Percentiles rank a stretch among this genome's conserved stretches.
phyloP scores from a whole-genome alignment of 2,113 vertebrate species.

The Trachemys scripta region DNA sequence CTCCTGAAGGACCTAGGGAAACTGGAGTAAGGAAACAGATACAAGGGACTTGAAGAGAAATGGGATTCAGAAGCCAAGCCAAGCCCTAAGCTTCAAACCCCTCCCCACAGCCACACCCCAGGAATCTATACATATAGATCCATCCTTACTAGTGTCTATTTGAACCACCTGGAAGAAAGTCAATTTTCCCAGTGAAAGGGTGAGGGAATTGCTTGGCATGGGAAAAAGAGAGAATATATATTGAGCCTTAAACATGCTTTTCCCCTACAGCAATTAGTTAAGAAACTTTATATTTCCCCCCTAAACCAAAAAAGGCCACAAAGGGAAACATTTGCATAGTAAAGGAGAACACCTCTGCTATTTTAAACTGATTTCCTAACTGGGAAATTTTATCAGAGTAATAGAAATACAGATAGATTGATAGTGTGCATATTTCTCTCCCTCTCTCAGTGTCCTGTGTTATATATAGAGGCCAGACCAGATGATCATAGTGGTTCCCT shows the following conservation, averaged over 20 bases:
- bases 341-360: not conserved
- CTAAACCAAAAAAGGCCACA: not conserved
- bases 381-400: not conserved
- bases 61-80: not conserved
- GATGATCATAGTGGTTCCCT: not conserved
- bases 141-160: too few species aligned
- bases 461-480: not conserved
- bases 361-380: not conserved
- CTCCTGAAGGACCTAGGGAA: not conserved
- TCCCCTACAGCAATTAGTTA: not conserved
- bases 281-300: not conserved
- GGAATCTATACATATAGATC: not conserved
- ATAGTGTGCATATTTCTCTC: not conserved
- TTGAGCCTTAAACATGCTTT: not conserved
- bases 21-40: not conserved
- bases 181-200: not conserved
- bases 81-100: not conserved
- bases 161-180: not conserved
- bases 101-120: not conserved
- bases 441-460: not conserved
- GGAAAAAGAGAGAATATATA: not conserved
- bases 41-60: not conserved
- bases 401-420: not conserved
- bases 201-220: not conserved
- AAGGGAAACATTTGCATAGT: not conserved